phyloP scores from a whole-genome alignment of 2,113 vertebrate genomes.

The Cariama cristata region DNA sequence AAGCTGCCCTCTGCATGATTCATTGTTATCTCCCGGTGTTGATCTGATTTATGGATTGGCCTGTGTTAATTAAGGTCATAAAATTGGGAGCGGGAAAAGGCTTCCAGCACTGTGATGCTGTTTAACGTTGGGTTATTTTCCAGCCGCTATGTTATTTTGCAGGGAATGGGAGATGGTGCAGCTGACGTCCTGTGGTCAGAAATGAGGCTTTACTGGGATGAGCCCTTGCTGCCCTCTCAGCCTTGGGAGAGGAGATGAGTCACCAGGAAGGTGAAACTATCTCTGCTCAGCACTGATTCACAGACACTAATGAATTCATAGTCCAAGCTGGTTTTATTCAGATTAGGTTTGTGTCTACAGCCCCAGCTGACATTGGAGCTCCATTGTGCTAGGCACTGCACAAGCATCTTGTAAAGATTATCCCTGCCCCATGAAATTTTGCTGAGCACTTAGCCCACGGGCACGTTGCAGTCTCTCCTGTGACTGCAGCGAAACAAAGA shows the following conservation, averaged over 20 bases:
- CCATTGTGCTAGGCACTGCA: neutral
- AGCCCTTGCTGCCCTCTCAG: neutral
- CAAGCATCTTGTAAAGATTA: neutral
- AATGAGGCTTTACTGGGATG: neutral
- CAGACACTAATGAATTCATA: neutral
- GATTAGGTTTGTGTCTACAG: neutral
- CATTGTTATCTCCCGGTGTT: slow-evolving; percentile 50
- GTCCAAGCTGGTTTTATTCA: neutral
- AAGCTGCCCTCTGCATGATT: slow-evolving; percentile 37
- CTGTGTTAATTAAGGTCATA: slow-evolving; percentile 63
- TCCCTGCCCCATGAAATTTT: neutral
- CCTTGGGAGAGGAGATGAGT: neutral
- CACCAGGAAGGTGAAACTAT: neutral
- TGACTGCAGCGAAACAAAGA: neutral
- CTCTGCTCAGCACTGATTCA: neutral
- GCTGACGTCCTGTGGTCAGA: neutral
- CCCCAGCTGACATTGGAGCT: neutral
- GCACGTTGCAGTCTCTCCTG: neutral
- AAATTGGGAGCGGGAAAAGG: slow-evolving; percentile 54
- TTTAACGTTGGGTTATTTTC: slow-evolving; percentile 7
- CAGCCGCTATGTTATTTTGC: neutral
- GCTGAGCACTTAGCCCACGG: neutral
- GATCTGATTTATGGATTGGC: slow-evolving; percentile 67
- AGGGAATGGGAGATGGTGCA: neutral
- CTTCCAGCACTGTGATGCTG: slow-evolving; percentile 39